Percentiles rank a stretch among this genome's conserved stretches.
These are phyloP conservation scores for Anoplophora glabripennis DNA, from an alignment of 1,140 invertebrate species.

Conservation along the genomic window DNA sequence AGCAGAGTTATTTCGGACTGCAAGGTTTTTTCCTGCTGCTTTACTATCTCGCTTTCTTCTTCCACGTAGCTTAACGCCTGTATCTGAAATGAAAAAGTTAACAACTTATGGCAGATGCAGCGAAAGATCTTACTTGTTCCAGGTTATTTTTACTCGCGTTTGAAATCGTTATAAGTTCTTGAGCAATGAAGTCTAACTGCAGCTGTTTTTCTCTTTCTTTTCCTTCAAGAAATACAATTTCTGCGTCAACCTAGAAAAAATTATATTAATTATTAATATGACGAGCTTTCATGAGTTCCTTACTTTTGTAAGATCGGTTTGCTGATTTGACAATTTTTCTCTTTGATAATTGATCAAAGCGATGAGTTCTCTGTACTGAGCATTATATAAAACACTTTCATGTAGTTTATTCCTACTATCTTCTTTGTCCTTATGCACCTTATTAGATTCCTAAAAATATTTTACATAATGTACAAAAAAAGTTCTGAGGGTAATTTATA, in stretches of 20 bases:
- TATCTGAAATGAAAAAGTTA: slow-evolving; percentile 53
- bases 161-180: slow-evolving; percentile 77
- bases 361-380: slow-evolving; percentile 74
- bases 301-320: slow-evolving; percentile 85
- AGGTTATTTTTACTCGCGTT: slow-evolving; percentile 69
- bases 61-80: slow-evolving; percentile 76
- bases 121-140: slow-evolving; percentile 61
- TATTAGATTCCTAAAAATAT: slow-evolving; percentile 27
- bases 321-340: slow-evolving; percentile 82
- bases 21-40: slow-evolving; percentile 81
- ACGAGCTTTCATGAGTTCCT: not conserved
- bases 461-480: no score
- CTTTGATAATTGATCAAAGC: slow-evolving; percentile 85
- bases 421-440: slow-evolving; percentile 21
- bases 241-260: slow-evolving; percentile 71
- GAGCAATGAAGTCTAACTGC: slow-evolving; percentile 77
- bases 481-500: no score
- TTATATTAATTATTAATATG: slow-evolving; percentile 5
- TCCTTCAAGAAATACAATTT: slow-evolving; percentile 85
- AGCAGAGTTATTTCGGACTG: slow-evolving; percentile 81
- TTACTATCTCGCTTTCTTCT: slow-evolving; percentile 84
- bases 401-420: slow-evolving; percentile 35
- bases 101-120: not conserved
- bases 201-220: slow-evolving; percentile 82
- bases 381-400: slow-evolving; percentile 52